Conservation (phyloP, 1,140 invertebrate genomes). For the Grapholita molesta region DNA sequence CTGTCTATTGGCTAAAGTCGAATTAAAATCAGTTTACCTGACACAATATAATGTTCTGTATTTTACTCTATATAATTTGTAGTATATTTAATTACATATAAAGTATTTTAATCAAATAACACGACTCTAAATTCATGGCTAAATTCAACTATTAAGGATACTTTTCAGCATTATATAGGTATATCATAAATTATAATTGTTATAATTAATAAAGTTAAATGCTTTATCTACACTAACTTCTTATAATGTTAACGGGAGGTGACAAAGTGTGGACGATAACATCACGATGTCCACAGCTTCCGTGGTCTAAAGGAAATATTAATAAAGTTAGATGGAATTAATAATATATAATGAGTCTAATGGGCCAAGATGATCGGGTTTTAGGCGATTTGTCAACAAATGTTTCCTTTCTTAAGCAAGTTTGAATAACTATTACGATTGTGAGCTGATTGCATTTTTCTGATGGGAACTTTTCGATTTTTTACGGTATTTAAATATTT, state of each 20-base stretch:
- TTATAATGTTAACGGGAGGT: conserved; percentile 3
- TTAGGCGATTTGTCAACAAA: background rate
- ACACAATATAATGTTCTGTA: no score
- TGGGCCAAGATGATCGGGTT: conserved; percentile 2
- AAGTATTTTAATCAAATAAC: no score
- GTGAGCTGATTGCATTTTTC: background rate
- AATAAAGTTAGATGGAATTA: conserved; percentile 4
- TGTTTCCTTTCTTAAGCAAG: conserved; percentile 1
- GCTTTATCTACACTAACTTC: background rate
- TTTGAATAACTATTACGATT: background rate
- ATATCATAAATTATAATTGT: background rate
- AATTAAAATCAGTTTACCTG: no score
- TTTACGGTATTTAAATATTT: background rate
- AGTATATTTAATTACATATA: no score
- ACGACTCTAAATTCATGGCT: no score
- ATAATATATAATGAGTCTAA: conserved; percentile 4
- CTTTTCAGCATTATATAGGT: no score
- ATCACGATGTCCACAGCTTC: conserved; percentile 3
- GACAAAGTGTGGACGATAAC: conserved; percentile 17
- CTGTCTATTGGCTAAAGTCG: no score
- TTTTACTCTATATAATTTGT: no score
- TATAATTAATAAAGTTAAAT: background rate
- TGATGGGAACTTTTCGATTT: background rate
- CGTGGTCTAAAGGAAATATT: conserved; percentile 8
- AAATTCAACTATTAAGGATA: no score